These are phyloP conservation scores for Osmoderma eremita DNA, from an alignment of 2,888 invertebrate genomes.

Conservation along the genomic window DNA sequence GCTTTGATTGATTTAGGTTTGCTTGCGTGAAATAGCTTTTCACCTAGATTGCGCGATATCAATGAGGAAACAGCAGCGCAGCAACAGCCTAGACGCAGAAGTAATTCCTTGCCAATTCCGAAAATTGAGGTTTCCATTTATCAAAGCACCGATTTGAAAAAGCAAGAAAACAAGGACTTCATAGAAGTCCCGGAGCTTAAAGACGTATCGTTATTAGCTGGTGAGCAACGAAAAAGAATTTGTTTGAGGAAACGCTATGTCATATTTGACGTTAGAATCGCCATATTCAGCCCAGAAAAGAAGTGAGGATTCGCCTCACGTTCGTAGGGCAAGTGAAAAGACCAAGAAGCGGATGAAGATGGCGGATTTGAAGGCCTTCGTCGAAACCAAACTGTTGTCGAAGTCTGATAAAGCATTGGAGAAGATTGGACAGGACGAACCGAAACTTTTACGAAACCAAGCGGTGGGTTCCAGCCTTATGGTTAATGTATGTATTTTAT, in stretches of 20 bases:
- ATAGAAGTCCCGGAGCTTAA: conserved; percentile 81
- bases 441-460: conserved; percentile 67
- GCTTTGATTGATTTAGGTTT: neutral
- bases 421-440: conserved; percentile 85
- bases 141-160: conserved; percentile 78
- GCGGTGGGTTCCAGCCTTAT: conserved; percentile 70
- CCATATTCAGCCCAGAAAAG: conserved; percentile 62
- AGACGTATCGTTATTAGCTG: conserved; percentile 73
- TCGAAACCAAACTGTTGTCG: conserved; percentile 89
- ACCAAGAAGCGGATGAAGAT: conserved; percentile 89
- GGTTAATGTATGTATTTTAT: conserved; percentile 60
- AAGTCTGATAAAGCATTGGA: conserved; percentile 92
- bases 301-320: conserved; percentile 65
- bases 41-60: conserved; percentile 81
- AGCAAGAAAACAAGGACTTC: conserved; percentile 77
- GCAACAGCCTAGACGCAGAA: conserved; percentile 84
- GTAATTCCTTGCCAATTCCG: conserved; percentile 92
- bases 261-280: conserved; percentile 58
- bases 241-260: neutral
- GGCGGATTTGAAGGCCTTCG: conserved; percentile 90
- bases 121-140: conserved; percentile 91
- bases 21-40: conserved; percentile 43
- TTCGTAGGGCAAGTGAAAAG: conserved; percentile 82
- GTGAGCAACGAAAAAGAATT: conserved; percentile 63
- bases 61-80: conserved; percentile 83